phyloP scores from a whole-genome alignment of 35 echinoderm and acorn worm genomes.

The Acanthaster planci region DNA sequence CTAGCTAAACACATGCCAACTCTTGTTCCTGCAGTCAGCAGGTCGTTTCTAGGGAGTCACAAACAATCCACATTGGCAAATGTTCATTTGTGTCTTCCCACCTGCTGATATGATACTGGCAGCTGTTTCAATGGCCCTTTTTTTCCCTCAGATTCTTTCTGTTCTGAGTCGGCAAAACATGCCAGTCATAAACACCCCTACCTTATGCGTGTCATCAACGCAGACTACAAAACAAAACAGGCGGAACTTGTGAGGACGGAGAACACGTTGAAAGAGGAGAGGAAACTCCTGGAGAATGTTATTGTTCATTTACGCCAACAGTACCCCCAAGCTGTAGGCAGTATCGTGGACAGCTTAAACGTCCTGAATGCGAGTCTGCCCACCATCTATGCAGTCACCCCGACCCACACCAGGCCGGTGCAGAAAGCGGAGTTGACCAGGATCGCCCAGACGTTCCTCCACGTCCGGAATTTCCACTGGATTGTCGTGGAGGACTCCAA shows the following conservation, averaged over 20 bases:
- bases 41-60: not conserved
- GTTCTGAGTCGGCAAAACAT: not conserved
- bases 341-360: constrained; percentile 28
- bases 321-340: constrained; percentile 49
- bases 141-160: not conserved
- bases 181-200: not conserved
- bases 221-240: constrained; percentile 45
- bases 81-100: too few species aligned
- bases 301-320: constrained; percentile 31
- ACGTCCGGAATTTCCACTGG: constrained; percentile 88
- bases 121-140: not conserved
- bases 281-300: constrained; percentile 30
- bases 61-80: too few species aligned
- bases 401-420: constrained; percentile 90
- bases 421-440: constrained; percentile 95
- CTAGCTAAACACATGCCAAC: too few species aligned
- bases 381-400: constrained; percentile 87
- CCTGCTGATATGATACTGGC: too few species aligned
- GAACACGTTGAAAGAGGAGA: constrained; percentile 13
- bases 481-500: constrained; percentile 84
- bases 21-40: too few species aligned
- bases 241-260: constrained; percentile 2
- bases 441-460: constrained; percentile 67
- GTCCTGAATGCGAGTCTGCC: constrained; percentile 22
- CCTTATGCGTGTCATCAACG: constrained; percentile 24